Evolutionary conservation across 2,113 vertebrate species (phyloP).

Genomic region (Syngnathus typhle): DNA sequence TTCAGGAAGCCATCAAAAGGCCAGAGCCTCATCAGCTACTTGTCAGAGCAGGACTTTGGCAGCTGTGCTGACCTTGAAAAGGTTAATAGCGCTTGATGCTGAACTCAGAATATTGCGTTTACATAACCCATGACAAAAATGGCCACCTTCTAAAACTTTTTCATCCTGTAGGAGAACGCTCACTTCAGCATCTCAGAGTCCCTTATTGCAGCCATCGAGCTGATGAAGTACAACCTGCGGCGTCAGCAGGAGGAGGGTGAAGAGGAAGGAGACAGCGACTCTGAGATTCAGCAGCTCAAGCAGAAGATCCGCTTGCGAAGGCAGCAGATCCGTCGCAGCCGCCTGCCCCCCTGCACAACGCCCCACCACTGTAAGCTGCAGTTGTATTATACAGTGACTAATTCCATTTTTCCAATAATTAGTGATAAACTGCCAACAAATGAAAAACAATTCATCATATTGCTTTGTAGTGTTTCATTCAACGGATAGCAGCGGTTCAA

Average conservation of each 20-base stretch:
- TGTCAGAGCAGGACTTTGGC: conserved; percentile 98
- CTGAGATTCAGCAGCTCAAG: conserved; percentile 94
- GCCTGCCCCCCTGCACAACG: conserved; percentile 54
- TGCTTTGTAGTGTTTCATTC: conserved; percentile 70
- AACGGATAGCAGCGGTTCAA: conserved; percentile 83
- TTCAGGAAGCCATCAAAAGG: conserved; percentile 93
- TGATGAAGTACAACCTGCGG: conserved; percentile 96
- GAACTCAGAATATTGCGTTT: neutral
- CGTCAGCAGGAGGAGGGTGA: conserved; percentile 71
- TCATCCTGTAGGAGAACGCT: conserved; percentile 83
- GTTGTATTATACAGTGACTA: neutral
- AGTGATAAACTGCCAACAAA: too few relatives aligned
- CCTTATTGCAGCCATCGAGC: conserved; percentile 93
- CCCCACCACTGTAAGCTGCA: conserved; percentile 55
- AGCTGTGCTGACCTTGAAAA: conserved; percentile 98
- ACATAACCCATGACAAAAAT: neutral
- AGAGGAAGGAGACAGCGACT: conserved; percentile 86
- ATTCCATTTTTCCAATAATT: too few relatives aligned
- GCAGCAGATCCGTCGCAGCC: conserved; percentile 84
- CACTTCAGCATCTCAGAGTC: conserved; percentile 99
- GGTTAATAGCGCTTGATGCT: conserved; percentile 48
- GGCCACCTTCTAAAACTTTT: neutral
- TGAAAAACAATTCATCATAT: too few relatives aligned
- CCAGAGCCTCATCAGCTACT: conserved; percentile 97
- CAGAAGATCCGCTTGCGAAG: conserved; percentile 91